Conservation (phyloP, 2,113 vertebrate species). For the Pomatostomus ruficeps region DNA sequence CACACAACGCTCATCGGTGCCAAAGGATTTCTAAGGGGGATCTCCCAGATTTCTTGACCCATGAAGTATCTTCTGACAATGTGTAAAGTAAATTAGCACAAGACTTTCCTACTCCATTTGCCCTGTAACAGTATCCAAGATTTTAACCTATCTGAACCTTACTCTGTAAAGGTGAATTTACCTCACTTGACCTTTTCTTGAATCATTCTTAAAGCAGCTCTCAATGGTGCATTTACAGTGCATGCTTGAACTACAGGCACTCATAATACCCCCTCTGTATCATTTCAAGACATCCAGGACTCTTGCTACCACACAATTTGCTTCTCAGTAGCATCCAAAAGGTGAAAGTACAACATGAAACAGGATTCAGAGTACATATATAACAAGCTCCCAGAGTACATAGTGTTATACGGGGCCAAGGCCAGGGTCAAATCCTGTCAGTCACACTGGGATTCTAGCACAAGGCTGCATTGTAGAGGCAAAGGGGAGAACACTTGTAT, state of each 20-base stretch:
- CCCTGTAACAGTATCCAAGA: neutral
- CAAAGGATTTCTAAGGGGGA: neutral
- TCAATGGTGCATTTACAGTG: constrained; percentile 7
- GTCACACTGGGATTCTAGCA: constrained; percentile 6
- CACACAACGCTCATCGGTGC: neutral
- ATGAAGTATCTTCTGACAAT: neutral
- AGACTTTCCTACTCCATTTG: neutral
- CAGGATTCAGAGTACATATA: neutral
- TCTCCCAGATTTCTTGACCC: neutral
- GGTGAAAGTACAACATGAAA: constrained; percentile 36
- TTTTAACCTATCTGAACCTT: constrained; percentile 17
- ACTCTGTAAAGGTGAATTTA: constrained; percentile 25
- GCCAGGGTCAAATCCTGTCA: neutral
- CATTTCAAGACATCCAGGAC: constrained; percentile 57
- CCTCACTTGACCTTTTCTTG: constrained; percentile 36
- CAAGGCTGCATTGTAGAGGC: neutral
- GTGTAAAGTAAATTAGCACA: neutral
- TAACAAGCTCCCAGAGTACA: neutral
- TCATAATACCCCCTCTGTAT: constrained; percentile 33
- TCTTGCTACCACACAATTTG: constrained; percentile 44
- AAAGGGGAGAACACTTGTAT: neutral
- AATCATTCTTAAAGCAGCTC: constrained; percentile 6
- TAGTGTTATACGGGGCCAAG: constrained; percentile 23
- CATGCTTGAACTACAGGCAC: constrained; percentile 49
- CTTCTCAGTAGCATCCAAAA: constrained; percentile 51